Base-by-base conservation (phyloP, 2,113 vertebrate genomes). In the Passer domesticus region DNA sequence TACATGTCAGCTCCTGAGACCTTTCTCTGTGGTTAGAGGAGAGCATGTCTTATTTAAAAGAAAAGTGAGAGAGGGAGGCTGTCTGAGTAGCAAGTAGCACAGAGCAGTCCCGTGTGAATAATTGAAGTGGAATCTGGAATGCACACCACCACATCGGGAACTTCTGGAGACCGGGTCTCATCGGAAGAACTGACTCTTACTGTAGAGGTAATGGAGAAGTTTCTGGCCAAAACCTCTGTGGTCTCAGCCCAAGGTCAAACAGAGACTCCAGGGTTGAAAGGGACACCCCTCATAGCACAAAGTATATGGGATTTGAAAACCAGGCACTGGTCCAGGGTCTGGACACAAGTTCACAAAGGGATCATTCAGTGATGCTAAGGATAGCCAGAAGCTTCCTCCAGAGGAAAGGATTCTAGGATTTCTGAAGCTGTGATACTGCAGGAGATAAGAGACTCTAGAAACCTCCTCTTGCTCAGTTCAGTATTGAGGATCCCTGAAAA, bases 41-140 rank as follows among this genome's bases (percentile, higher is more conserved):
- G 39, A 93, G 7, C 93, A 92, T 94, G 52, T 95, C 95, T 94
- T 96, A 96, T 96, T 96, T 95, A 96, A 96, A 93, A 86, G 94
- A 87, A 83, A 90, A 95, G 76, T 50, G 90, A 96, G 78, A 76
- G 87, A 94, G 69, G 67, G 72, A 87, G 67, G 68, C 91, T 92
- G 64, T 64, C 86, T 94, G 92, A 92, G 83, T 68, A 78, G 82
- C 94, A 95, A 92, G 80, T 87, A 96, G 79, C 35, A 9, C 3
- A 5, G 91, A 86, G 74, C 87, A 95, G 93, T 87, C 81, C 53
- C 0, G 0, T 94, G 89, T 97, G 91, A 97, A 97, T 97, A 94
- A 97, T 97, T 97, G 95, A 97, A 97, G 95, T 97, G 97, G 97
- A 97, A 97, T 97, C 94, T 97, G 97, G 97, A 97, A 97, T 96